Conservation (phyloP, 2,113 vertebrate species). For the Equus przewalskii region DNA sequence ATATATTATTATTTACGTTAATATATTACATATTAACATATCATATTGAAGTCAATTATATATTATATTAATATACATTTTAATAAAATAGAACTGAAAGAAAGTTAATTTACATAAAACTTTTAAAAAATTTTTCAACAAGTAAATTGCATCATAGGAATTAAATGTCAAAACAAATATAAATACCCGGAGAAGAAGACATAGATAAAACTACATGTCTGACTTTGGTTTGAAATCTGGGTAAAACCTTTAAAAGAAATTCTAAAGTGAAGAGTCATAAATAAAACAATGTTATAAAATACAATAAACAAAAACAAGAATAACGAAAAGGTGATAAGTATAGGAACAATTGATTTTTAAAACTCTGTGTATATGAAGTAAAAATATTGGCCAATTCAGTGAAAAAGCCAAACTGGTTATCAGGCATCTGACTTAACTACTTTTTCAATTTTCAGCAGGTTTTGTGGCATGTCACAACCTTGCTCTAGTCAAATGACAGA, state of each 20-base stretch:
- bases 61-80: not conserved
- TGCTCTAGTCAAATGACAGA: not conserved
- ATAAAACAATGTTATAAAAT: constrained; percentile 11
- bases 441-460: constrained; percentile 33
- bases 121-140: not conserved
- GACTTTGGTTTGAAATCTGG: constrained; percentile 24
- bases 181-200: not conserved
- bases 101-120: constrained; percentile 25
- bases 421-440: constrained; percentile 31
- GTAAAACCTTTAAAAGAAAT: constrained; percentile 30
- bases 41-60: constrained; percentile 19
- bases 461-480: not conserved
- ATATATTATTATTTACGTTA: constrained; percentile 29
- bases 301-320: not conserved
- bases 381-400: not conserved
- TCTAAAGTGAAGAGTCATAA: constrained; percentile 26
- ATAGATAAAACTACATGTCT: constrained; percentile 34
- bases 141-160: constrained; percentile 6
- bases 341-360: not conserved
- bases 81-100: constrained; percentile 12
- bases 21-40: not conserved
- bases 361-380: constrained; percentile 21
- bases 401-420: not conserved
- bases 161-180: constrained; percentile 57
- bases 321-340: constrained; percentile 25